Conservation (phyloP, 2,888 invertebrate genomes). For the Hypsopygia costalis region DNA sequence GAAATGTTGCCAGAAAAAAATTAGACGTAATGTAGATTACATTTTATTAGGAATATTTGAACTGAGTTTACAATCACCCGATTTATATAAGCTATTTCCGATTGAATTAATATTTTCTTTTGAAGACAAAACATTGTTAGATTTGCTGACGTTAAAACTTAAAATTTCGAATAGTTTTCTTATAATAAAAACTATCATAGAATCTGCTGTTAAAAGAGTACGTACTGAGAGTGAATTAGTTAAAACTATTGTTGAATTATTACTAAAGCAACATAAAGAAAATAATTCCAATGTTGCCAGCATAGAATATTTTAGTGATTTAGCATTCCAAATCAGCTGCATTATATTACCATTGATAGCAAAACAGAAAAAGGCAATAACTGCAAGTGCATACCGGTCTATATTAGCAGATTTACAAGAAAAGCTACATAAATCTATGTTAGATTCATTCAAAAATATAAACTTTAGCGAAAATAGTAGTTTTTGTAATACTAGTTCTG, state of each 20-base stretch:
- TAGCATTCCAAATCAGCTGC: constrained; percentile 64
- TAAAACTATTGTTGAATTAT: constrained; percentile 52
- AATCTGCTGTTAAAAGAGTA: constrained; percentile 63
- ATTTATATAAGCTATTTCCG: constrained; percentile 62
- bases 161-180: constrained; percentile 51
- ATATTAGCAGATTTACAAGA: constrained; percentile 67
- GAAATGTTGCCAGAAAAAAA: constrained; percentile 54
- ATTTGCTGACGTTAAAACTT: constrained; percentile 54
- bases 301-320: constrained; percentile 55
- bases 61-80: constrained; percentile 57
- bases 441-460: constrained; percentile 57
- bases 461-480: constrained; percentile 42
- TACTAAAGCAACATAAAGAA: constrained; percentile 42
- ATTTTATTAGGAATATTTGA: constrained; percentile 57
- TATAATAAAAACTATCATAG: constrained; percentile 51
- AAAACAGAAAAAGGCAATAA: constrained; percentile 62
- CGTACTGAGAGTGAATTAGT: constrained; percentile 57
- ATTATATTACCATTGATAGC: constrained; percentile 58
- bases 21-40: constrained; percentile 45
- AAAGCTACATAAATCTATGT: constrained; percentile 51
- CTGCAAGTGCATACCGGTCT: constrained; percentile 53
- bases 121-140: constrained; percentile 40
- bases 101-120: constrained; percentile 56
- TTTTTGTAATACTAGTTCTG: constrained; percentile 24
- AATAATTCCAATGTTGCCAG: constrained; percentile 24